phyloP scores from a whole-genome alignment of 1,140 invertebrate species.

The Eupristina koningsbergeri region DNA sequence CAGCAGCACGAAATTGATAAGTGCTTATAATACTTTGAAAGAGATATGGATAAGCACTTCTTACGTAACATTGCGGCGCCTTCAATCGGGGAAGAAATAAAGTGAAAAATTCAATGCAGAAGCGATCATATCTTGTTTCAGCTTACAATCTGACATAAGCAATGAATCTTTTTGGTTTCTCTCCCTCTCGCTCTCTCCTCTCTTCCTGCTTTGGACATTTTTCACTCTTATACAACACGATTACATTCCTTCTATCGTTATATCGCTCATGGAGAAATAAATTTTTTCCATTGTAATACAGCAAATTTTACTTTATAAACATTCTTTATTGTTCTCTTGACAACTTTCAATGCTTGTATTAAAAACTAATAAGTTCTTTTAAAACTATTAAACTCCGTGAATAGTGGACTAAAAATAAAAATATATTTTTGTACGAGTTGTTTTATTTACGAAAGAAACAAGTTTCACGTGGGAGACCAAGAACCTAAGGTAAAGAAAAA shows the following conservation, averaged over 20 bases:
- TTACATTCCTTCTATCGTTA: background rate
- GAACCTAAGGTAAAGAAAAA: too few relatives aligned
- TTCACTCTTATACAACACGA: background rate
- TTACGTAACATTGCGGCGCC: conserved; percentile 2
- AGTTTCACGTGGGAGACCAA: too few relatives aligned
- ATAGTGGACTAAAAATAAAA: too few relatives aligned
- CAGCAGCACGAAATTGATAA: conserved; percentile 6
- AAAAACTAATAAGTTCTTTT: too few relatives aligned
- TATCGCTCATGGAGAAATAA: too few relatives aligned
- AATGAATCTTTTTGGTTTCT: background rate
- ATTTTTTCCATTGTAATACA: too few relatives aligned
- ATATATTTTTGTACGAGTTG: too few relatives aligned
- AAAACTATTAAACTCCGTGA: too few relatives aligned
- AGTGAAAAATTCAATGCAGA: conserved; percentile 11
- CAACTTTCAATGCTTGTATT: too few relatives aligned
- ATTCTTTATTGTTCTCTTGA: too few relatives aligned
- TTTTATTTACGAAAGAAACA: too few relatives aligned
- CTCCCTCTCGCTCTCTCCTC: background rate
- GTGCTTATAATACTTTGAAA: conserved; percentile 25
- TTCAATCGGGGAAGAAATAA: background rate
- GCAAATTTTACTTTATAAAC: too few relatives aligned
- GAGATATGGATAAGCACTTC: background rate
- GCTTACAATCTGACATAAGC: conserved; percentile 27
- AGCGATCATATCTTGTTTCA: conserved; percentile 28
- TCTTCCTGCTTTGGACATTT: background rate